phyloP scores from a whole-genome alignment of 2,113 vertebrate species.

The Phrynosoma blainvillii region DNA sequence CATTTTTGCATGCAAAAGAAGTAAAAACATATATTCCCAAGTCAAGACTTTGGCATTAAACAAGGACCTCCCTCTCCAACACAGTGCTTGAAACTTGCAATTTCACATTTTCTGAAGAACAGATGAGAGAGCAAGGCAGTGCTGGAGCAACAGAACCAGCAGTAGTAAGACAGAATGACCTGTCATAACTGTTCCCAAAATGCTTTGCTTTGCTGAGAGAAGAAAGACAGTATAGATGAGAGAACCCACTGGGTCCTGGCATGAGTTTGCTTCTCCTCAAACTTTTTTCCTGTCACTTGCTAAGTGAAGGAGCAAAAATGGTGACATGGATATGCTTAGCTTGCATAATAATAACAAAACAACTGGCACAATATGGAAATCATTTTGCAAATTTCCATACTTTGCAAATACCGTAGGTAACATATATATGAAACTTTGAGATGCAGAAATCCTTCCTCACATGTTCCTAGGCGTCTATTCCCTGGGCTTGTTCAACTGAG shows the following conservation, averaged over 20 bases:
- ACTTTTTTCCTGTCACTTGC: background rate
- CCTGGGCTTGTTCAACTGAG: background rate
- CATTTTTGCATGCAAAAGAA: too few species aligned
- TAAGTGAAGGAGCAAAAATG: background rate
- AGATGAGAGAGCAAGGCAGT: background rate
- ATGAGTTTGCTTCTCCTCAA: background rate
- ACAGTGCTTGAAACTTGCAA: background rate
- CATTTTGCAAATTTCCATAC: background rate
- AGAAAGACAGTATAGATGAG: background rate
- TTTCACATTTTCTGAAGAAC: background rate
- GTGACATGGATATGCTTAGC: background rate
- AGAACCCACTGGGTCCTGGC: background rate
- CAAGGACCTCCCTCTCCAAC: background rate
- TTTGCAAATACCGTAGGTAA: background rate
- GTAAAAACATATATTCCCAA: too few species aligned
- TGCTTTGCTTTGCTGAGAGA: background rate
- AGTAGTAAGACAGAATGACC: background rate
- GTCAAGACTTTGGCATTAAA: background rate
- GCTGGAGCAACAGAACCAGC: background rate
- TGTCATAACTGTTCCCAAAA: background rate
- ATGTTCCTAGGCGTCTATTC: background rate
- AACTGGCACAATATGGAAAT: background rate
- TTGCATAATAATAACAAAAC: background rate
- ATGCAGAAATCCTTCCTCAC: background rate
- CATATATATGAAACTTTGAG: background rate